A percentile compares a stretch with the other conserved stretches of the same genome.
These are phyloP conservation scores for Beris morrisii DNA, from an alignment of 2,888 invertebrate genomes.

Conservation along the genomic window DNA sequence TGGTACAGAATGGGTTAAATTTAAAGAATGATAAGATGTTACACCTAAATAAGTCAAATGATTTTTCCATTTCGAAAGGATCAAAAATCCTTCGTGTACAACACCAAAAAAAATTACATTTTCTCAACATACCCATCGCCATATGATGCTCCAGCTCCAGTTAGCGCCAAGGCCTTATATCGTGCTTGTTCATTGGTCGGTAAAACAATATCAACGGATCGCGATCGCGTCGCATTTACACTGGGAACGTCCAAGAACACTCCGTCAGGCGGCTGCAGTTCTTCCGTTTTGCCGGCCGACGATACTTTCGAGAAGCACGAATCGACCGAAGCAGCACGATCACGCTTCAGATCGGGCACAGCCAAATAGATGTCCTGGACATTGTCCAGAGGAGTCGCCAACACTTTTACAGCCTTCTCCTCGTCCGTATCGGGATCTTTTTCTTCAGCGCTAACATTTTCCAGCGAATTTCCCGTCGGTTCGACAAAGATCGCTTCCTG, in stretches of 20 bases:
- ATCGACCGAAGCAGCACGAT: slow-evolving; percentile 85
- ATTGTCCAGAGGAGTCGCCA: slow-evolving; percentile 44
- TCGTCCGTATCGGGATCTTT: slow-evolving; percentile 48
- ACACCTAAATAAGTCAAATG: no score
- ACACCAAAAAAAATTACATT: neutral
- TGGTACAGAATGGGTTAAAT: no score
- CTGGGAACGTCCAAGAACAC: slow-evolving; percentile 70
- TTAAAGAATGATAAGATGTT: no score
- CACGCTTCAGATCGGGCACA: slow-evolving; percentile 81
- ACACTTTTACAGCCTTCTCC: slow-evolving; percentile 19
- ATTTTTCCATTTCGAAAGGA: no score
- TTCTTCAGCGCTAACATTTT: slow-evolving; percentile 62
- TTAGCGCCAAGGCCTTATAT: slow-evolving; percentile 79
- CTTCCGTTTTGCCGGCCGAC: slow-evolving; percentile 71
- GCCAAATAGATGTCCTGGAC: slow-evolving; percentile 76
- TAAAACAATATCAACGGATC: slow-evolving; percentile 84
- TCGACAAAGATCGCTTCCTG: slow-evolving; percentile 82
- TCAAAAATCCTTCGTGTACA: no score
- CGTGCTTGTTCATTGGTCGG: slow-evolving; percentile 83
- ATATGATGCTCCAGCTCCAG: slow-evolving; percentile 57
- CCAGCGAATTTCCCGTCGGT: slow-evolving; percentile 70
- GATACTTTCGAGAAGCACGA: slow-evolving; percentile 81
- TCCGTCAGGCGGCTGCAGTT: slow-evolving; percentile 65
- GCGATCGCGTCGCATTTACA: slow-evolving; percentile 70
- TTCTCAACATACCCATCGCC: slow-evolving; percentile 48